phyloP scores from a whole-genome alignment of 2,113 vertebrate genomes.

The Cebidichthys violaceus region DNA sequence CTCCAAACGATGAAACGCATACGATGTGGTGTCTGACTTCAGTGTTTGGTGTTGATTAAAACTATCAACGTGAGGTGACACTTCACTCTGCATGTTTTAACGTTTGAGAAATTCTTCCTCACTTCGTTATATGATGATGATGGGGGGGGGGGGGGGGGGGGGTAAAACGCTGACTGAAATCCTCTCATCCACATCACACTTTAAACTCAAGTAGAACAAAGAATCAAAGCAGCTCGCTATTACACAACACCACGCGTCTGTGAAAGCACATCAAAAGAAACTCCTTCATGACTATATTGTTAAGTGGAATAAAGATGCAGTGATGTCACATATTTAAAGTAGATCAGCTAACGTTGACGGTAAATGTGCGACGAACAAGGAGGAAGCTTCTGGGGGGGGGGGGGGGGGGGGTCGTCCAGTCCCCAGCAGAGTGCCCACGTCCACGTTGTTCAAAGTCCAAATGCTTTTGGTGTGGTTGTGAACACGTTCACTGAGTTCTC shows the following conservation, averaged over 20 bases:
- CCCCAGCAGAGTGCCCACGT: background rate
- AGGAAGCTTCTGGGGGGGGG: slow-evolving; percentile 12
- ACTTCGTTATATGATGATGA: background rate
- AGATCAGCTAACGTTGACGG: background rate
- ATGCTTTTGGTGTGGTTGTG: slow-evolving; percentile 12
- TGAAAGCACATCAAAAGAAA: background rate
- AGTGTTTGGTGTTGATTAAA: slow-evolving; percentile 2
- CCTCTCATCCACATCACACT: background rate
- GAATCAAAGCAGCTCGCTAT: background rate
- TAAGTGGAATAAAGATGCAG: slow-evolving; percentile 11
- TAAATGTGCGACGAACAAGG: slow-evolving; percentile 8
- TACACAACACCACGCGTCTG: background rate
- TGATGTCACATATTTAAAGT: slow-evolving; percentile 20
- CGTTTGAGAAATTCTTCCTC: background rate
- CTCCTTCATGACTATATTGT: background rate
- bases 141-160: no score
- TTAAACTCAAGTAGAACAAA: background rate
- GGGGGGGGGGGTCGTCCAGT: no score
- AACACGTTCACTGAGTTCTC: slow-evolving; percentile 1
- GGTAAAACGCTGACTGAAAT: slow-evolving; percentile 9
- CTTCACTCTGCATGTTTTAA: background rate
- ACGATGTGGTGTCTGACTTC: background rate
- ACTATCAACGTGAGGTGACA: background rate
- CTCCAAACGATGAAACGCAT: background rate
- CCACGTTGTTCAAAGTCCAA: slow-evolving; percentile 30